Base-by-base conservation (phyloP, 1,140 invertebrate species). In the Pseudomyrmex gracilis region DNA sequence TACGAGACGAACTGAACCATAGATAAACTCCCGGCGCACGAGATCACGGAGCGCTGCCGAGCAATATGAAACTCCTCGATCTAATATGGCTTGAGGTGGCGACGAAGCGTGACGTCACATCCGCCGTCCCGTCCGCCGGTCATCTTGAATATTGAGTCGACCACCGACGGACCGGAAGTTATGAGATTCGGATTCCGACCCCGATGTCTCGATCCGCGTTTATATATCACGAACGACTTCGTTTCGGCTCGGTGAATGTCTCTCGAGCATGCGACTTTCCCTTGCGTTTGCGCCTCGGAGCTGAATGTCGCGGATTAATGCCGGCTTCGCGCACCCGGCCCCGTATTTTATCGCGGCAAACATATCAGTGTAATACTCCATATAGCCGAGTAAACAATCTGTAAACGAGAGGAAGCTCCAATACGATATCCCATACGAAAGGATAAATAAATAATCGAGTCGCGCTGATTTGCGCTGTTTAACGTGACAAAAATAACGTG, bases 141-240 rank as follows among this genome's bases (percentile, higher is more conserved):
- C 93, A 94, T 94, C 93, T 93, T 94, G 93, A 93, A 94, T 94
- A 94, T 94, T 94, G 93, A 93, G 92, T 90, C 92, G 89, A 92
- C 91, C 90, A 88, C 86, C 92, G 89, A 55, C 92, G 87, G 88
- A 93, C 90, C 91, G 93, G 92, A 94, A 94, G 94, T 93, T 94
- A 94, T 94, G 93, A 94, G 92, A 94, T 94, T 92, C 90, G 90
- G 87, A 93, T 92, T 91, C 86, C 90, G 73, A 89, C 84, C 90
- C 91, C 85, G 86, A 89, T 91, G 87, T 89, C 89, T 86, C 83
- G 85, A 86, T 86, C 84, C 85, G 61, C 86, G 83, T 85, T 87
- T 88, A 91, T 90, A 92, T 91, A 89, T 88, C 66, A 77, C 87
- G 85, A 85, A 68, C 68, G 85, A 83, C 82, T 89, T 84, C 88